These are phyloP conservation scores for Catocala fraxini DNA, from an alignment of 2,888 invertebrate genomes.

Conservation along the genomic window DNA sequence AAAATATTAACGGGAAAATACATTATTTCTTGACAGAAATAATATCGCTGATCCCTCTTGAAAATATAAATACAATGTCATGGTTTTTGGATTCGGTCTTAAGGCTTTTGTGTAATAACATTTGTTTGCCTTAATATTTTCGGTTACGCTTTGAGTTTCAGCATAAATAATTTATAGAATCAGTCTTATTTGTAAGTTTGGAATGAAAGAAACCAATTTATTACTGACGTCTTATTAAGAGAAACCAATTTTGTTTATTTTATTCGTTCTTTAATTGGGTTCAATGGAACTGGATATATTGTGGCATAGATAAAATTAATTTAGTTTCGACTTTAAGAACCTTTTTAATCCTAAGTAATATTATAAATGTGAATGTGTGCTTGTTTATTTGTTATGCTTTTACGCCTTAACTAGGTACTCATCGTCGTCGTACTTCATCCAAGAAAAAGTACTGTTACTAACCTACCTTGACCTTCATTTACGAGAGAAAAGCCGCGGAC, in stretches of 20 bases:
- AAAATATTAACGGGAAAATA: slow-evolving; percentile 17
- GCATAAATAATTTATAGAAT: slow-evolving; percentile 6
- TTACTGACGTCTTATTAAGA: not conserved
- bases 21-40: slow-evolving; percentile 16
- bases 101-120: not conserved
- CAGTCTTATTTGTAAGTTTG: slow-evolving; percentile 1
- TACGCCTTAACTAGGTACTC: too few species aligned
- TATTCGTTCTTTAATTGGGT: slow-evolving; percentile 2
- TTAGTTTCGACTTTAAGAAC: too few species aligned
- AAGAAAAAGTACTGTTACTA: too few species aligned
- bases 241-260: not conserved
- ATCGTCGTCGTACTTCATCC: too few species aligned
- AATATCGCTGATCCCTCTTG: slow-evolving; percentile 7
- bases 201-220: slow-evolving; percentile 1
- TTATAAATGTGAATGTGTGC: too few species aligned
- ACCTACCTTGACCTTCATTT: too few species aligned
- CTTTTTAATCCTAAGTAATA: too few species aligned
- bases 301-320: too few species aligned
- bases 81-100: not conserved
- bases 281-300: too few species aligned
- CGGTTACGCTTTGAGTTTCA: not conserved
- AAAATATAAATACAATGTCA: slow-evolving; percentile 8
- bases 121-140: slow-evolving; percentile 1
- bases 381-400: too few species aligned
- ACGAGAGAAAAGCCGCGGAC: too few species aligned